phyloP scores from a whole-genome alignment of 1,140 invertebrate genomes.

The Amphibalanus amphitrite region DNA sequence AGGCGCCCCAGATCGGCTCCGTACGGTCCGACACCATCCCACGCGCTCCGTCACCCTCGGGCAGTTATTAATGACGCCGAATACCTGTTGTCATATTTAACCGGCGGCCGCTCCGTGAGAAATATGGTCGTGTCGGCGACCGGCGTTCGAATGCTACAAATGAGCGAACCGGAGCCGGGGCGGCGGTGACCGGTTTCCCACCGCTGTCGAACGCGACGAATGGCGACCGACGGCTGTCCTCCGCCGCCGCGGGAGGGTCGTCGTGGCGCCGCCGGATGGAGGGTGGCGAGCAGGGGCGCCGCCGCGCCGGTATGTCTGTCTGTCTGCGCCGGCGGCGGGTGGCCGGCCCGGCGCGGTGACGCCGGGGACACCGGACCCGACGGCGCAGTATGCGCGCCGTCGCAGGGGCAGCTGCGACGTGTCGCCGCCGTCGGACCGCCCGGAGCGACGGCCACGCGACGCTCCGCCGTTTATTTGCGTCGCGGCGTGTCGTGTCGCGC shows the following conservation, averaged over 20 bases:
- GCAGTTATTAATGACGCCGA: background rate
- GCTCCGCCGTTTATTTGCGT: background rate
- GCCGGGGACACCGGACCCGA: background rate
- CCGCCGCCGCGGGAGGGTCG: too few relatives aligned
- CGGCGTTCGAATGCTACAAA: background rate
- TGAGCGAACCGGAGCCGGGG: background rate
- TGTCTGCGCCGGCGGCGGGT: background rate
- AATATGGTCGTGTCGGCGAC: background rate
- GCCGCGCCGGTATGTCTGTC: background rate
- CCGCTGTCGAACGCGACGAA: background rate
- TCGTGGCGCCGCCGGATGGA: too few relatives aligned
- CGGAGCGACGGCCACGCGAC: too few relatives aligned
- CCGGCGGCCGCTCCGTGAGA: background rate
- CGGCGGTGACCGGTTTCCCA: background rate
- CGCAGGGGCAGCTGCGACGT: background rate
- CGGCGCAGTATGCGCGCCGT: background rate
- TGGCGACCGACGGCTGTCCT: too few relatives aligned
- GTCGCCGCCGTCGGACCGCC: background rate
- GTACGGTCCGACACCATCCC: too few relatives aligned
- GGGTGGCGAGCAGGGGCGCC: background rate
- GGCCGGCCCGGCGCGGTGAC: background rate
- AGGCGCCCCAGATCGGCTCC: too few relatives aligned
- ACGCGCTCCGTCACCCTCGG: too few relatives aligned
- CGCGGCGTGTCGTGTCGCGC: background rate
- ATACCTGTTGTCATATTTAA: conserved; percentile 2